phyloP scores from a whole-genome alignment of 1,140 invertebrate species.

The Caenorhabditis latens region DNA sequence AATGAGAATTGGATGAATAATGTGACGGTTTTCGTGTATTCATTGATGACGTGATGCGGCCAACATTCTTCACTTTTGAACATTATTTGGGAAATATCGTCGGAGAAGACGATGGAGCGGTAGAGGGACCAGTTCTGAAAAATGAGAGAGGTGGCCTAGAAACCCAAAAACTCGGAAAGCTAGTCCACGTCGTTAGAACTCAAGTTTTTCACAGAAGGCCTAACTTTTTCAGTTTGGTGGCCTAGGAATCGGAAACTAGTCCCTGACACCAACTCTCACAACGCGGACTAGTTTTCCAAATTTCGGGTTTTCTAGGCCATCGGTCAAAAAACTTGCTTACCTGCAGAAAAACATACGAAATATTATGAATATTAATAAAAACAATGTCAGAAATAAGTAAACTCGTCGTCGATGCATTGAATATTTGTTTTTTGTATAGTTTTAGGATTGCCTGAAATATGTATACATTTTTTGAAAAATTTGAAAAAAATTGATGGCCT shows the following conservation, averaged over 20 bases:
- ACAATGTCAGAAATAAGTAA: not conserved
- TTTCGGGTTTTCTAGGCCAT: no score
- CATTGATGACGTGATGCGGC: conserved; percentile 6
- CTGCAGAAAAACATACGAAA: conserved; percentile 9
- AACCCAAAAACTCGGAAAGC: no score
- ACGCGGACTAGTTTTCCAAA: no score
- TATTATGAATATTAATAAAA: not conserved
- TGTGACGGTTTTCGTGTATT: conserved; percentile 1
- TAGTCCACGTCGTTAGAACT: no score
- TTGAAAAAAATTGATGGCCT: not conserved
- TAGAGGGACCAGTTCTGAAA: conserved; percentile 7
- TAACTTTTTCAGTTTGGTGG: no score
- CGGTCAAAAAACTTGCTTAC: not conserved
- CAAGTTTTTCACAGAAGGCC: no score
- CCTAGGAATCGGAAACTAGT: no score
- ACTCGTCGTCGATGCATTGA: not conserved
- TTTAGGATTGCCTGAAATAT: not conserved
- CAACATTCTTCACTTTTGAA: conserved; percentile 14
- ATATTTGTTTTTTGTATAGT: conserved; percentile 1
- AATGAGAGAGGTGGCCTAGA: not conserved
- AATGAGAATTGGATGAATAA: not conserved
- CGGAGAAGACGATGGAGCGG: not conserved
- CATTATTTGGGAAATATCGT: not conserved
- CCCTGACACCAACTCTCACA: no score
- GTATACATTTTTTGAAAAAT: not conserved